phyloP scores from a whole-genome alignment of 2,797 vertebrate genomes.

The Notolepis coatsorum region DNA sequence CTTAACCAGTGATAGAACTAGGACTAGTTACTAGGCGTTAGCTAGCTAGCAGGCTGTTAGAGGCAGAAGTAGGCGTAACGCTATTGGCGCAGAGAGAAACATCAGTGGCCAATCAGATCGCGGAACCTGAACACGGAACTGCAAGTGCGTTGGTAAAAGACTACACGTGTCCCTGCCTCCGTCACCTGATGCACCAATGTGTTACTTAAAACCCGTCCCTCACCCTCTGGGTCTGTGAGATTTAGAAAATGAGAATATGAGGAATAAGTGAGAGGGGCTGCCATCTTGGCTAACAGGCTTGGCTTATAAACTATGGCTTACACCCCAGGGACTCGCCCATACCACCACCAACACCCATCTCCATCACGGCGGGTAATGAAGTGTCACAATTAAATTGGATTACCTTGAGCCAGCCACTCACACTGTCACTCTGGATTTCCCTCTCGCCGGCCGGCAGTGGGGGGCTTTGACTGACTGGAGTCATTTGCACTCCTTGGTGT shows the following conservation, averaged over 20 bases:
- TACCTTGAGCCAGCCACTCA: constrained; percentile 66
- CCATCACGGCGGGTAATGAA: constrained; percentile 65
- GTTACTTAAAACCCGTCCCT: constrained; percentile 34
- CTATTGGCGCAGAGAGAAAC: no score
- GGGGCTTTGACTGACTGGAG: constrained; percentile 31
- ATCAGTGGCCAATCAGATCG: no score
- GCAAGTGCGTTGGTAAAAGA: no score
- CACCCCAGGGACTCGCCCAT: constrained; percentile 24
- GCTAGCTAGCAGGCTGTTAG: no score
- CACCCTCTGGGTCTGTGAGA: constrained; percentile 7
- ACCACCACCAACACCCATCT: constrained; percentile 2
- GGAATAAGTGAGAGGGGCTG: constrained; percentile 50
- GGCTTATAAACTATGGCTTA: constrained; percentile 62
- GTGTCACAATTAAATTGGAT: constrained; percentile 79
- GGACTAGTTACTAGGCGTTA: no score
- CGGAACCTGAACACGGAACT: no score
- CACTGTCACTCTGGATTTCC: constrained; percentile 64
- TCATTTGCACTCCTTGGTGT: constrained; percentile 14
- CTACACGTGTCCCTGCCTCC: background rate
- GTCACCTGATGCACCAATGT: constrained; percentile 19
- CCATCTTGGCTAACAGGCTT: constrained; percentile 62
- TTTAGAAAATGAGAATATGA: constrained; percentile 50
- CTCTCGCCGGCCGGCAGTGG: constrained; percentile 15
- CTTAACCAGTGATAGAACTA: no score
- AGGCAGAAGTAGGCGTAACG: no score